Evolutionary conservation across 53 echinoderm and acorn worm species (phyloP).

Genomic region (Zoroaster sp.): DNA sequence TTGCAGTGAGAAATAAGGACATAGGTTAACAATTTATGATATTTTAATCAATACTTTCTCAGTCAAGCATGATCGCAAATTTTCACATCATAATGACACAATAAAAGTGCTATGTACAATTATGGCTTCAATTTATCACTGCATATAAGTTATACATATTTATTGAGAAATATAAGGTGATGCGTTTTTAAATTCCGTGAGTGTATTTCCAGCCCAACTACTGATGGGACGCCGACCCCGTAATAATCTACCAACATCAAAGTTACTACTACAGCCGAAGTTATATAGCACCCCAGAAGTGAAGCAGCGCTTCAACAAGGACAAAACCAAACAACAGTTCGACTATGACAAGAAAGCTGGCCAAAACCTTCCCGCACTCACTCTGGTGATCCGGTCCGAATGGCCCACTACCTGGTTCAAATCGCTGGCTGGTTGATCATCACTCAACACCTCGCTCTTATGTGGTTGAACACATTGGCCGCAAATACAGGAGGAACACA

Average conservation of each 20-base stretch:
- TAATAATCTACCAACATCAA: constrained; percentile 45
- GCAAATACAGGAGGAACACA: constrained; percentile 55
- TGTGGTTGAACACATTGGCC: constrained; percentile 57
- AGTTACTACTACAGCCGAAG: constrained; percentile 40
- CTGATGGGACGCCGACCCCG: constrained; percentile 67
- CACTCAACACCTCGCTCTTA: constrained; percentile 50
- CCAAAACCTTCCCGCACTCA: neutral
- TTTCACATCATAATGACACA: no score
- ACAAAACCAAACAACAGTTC: constrained; percentile 16
- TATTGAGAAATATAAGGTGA: no score
- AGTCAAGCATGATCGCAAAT: no score
- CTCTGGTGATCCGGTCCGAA: constrained; percentile 25
- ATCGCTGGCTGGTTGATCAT: constrained; percentile 4
- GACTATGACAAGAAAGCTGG: constrained; percentile 41
- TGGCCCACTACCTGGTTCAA: constrained; percentile 31
- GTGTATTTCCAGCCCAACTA: constrained; percentile 69
- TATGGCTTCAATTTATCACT: no score
- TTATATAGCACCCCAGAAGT: constrained; percentile 13
- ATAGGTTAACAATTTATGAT: no score
- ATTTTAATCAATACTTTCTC: no score
- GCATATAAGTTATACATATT: no score
- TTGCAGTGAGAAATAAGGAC: no score
- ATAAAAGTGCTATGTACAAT: no score
- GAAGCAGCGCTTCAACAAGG: neutral
- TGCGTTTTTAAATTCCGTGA: no score